Conservation (phyloP, 92 coral and sea anemone species). For the Anthopleura xanthogrammica region DNA sequence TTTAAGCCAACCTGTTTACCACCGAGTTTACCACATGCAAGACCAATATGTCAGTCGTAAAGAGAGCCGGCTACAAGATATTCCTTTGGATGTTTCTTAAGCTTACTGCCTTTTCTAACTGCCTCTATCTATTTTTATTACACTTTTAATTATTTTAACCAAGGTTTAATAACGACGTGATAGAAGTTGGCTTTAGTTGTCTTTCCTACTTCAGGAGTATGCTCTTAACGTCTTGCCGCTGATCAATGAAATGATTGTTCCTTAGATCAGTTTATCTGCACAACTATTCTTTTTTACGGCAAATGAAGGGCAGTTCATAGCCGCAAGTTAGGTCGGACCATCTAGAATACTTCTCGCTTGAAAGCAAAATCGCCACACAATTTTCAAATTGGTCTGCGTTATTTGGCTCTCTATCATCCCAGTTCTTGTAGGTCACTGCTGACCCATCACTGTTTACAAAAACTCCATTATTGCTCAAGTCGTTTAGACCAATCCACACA, state of each 20-base stretch:
- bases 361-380: constrained; percentile 3
- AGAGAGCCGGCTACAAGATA: no score
- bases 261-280: neutral
- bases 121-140: no score
- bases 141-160: no score
- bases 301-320: constrained; percentile 15
- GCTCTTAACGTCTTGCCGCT: no score
- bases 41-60: no score
- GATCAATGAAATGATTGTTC: neutral
- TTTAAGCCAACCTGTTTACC: no score
- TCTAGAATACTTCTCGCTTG: neutral
- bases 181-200: no score
- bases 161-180: no score
- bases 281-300: constrained; percentile 1
- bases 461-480: neutral
- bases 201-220: no score
- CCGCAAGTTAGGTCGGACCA: constrained; percentile 16
- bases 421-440: constrained; percentile 1
- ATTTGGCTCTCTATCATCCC: neutral
- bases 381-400: neutral
- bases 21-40: no score
- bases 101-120: no score
- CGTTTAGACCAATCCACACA: constrained; percentile 12
- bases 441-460: constrained; percentile 25
- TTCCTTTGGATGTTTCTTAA: no score